phyloP scores from a whole-genome alignment of 1,140 invertebrate genomes.

The Caerostris darwini region DNA sequence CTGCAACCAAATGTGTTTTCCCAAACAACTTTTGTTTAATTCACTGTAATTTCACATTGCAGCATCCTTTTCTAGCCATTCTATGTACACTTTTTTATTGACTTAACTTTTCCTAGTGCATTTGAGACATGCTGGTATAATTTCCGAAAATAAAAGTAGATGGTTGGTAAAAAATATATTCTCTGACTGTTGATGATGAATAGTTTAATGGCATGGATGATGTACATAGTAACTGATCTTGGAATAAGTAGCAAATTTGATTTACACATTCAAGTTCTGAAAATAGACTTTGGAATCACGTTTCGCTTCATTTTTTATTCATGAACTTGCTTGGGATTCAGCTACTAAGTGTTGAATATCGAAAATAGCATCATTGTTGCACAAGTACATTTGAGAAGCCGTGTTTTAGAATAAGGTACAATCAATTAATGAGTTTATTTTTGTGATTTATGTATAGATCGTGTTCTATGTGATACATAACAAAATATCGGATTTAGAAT shows the following conservation, averaged over 20 bases:
- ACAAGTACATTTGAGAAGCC: not conserved
- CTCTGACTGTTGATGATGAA: not conserved
- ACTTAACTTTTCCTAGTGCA: not conserved
- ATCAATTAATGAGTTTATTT: not conserved
- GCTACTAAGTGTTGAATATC: not conserved
- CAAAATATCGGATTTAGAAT: too few species aligned
- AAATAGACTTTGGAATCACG: not conserved
- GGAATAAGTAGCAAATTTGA: not conserved
- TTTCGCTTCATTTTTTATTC: conserved; percentile 12
- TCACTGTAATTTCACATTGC: not conserved
- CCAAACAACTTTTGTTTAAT: not conserved
- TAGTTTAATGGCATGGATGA: not conserved
- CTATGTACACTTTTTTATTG: not conserved
- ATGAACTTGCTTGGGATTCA: not conserved
- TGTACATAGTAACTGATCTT: not conserved
- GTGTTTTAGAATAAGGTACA: not conserved
- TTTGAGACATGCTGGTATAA: not conserved
- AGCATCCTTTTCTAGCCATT: not conserved
- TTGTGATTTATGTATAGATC: not conserved
- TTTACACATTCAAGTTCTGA: not conserved
- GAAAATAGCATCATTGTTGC: not conserved
- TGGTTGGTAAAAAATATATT: not conserved
- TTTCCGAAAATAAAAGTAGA: not conserved
- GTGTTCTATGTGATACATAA: too few species aligned
- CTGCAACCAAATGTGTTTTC: not conserved